Base-by-base conservation (phyloP, 1,140 invertebrate genomes). In the Cotesia typhae region DNA sequence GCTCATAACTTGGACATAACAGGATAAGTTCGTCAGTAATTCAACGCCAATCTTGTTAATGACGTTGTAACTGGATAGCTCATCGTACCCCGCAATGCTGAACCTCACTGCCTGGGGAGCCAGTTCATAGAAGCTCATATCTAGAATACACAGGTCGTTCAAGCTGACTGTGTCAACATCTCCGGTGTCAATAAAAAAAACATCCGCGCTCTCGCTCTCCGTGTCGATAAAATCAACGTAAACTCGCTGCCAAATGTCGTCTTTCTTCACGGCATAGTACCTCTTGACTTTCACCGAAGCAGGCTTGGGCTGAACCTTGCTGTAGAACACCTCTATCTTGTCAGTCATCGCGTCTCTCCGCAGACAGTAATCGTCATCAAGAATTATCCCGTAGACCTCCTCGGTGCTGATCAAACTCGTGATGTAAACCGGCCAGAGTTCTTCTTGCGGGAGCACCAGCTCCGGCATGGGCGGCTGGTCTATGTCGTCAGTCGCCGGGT, bases 161-260 rank as follows among this genome's bases (percentile, higher is more conserved):
- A 83, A 76, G n/a, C 80, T 73, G 4, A 91, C 86, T 0, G 76
- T 70, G 17, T 89, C 88, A 67, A 88, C 89, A 72, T 91, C 90
- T 2, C 92, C 92, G 63, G 87, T 88, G 75, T 93, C 92, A 3
- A 92, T 90, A 9, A 92, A 89, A 53, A 90, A 90, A 63, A 91
- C 89, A 1, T 84, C 82, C 7, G 89, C 88, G 7, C 81, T 77
- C 20, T 87, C 81, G 2, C 83, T 81, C 2, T 85, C 66, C 0
- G 70, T 41, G 59, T 85, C 74, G 7, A 88, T 81, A 28, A 89
- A 87, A 57, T 90, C 74, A 5, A 90, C 88, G 65, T 89, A 87
- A 0, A 91, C 90, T 64, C 92, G 84, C 68, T 90, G 88, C 89
- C 90, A 92, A 1, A 80, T 85, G 2, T 89, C 88, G 0, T 90